Evolutionary conservation across 2,888 invertebrate species (phyloP).

Genomic region (Andrena haemorrhoa): DNA sequence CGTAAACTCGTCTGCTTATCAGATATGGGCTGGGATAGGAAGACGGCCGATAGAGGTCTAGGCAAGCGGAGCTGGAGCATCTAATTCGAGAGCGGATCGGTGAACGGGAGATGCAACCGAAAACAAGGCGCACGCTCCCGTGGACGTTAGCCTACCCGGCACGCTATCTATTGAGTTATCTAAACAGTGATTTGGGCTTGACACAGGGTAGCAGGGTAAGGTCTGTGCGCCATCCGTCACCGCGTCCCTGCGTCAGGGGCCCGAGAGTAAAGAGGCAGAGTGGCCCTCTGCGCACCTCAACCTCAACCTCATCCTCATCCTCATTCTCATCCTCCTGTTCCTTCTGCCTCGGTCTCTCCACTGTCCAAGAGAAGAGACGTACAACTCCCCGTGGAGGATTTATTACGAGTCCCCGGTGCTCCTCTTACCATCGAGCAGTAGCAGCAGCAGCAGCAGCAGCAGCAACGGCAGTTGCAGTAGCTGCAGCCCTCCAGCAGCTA

Average conservation of each 20-base stretch:
- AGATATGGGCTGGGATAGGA: too few species aligned
- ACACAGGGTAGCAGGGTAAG: constrained; percentile 64
- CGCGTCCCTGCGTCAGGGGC: constrained; percentile 65
- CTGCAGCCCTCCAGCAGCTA: constrained; percentile 74
- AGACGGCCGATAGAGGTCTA: too few species aligned
- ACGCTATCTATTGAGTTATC: constrained; percentile 73
- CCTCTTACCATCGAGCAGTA: constrained; percentile 71
- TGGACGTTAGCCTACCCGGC: constrained; percentile 44
- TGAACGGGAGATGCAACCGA: background rate
- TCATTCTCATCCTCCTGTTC: constrained; percentile 29
- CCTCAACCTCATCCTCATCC: constrained; percentile 35
- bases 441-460: constrained; percentile 64
- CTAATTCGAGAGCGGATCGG: background rate
- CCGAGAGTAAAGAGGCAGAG: constrained; percentile 61
- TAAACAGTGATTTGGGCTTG: constrained; percentile 70
- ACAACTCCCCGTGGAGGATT: constrained; percentile 81
- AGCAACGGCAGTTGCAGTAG: constrained; percentile 53
- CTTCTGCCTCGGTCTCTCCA: constrained; percentile 57
- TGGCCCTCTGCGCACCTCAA: constrained; percentile 49
- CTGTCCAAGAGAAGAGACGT: constrained; percentile 78
- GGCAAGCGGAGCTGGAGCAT: too few species aligned
- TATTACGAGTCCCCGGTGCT: constrained; percentile 79
- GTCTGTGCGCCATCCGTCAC: constrained; percentile 74
- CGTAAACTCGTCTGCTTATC: too few species aligned
- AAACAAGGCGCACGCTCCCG: constrained; percentile 43